Percentiles rank a stretch among this genome's conserved stretches.
Evolutionary conservation across 1,140 invertebrate genomes (phyloP).

Genomic region (Solenopsis fugax): DNA sequence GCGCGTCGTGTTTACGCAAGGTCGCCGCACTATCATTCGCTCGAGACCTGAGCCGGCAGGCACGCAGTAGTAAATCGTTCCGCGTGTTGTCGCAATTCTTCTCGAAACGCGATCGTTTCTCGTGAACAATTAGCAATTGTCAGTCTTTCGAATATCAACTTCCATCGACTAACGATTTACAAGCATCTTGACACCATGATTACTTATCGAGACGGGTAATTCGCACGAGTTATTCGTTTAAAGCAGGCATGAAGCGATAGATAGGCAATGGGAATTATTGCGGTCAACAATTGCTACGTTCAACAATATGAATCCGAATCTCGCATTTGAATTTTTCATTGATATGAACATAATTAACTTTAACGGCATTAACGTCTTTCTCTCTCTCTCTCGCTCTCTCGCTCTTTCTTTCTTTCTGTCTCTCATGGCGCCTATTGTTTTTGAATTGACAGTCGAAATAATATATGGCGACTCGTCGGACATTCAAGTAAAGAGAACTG

Average conservation of each 20-base stretch:
- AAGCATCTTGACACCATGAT: background rate
- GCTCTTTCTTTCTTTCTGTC: too few species aligned
- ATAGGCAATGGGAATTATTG: background rate
- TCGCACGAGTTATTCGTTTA: background rate
- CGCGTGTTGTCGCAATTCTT: constrained; percentile 21
- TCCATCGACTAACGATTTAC: background rate
- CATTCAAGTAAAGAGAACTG: background rate
- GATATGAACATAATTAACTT: background rate
- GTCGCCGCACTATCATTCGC: background rate
- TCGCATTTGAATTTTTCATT: background rate
- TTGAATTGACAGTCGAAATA: background rate
- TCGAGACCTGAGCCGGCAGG: background rate
- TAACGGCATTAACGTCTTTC: background rate
- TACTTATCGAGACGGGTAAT: constrained; percentile 24
- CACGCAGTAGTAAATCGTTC: background rate
- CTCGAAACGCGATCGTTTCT: constrained; percentile 14
- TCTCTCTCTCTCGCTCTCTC: too few species aligned
- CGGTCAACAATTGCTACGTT: background rate
- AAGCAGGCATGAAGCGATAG: background rate
- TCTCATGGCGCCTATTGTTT: background rate
- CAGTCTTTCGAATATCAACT: constrained; percentile 16
- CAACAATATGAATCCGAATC: background rate
- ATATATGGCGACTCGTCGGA: background rate
- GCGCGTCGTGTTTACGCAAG: constrained; percentile 1
- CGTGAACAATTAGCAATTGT: constrained; percentile 24